Evolutionary conservation across 2,888 invertebrate genomes (phyloP), one percentile per base, ranked within the genome.

Genomic region (Hypsopygia costalis): DNA sequence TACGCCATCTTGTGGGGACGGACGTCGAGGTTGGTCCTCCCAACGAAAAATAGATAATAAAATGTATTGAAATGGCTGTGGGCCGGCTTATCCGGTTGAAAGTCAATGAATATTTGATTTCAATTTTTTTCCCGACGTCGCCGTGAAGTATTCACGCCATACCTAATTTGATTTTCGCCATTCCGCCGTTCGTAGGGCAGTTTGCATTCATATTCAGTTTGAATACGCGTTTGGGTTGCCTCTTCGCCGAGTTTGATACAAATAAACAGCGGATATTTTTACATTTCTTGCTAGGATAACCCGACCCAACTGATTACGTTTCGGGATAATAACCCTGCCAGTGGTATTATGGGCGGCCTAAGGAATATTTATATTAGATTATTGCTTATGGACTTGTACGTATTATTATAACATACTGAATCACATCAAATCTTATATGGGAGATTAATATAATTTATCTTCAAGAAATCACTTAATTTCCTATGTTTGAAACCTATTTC

Each of bases 81-180:
- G 86, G 75, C 81, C 82, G 83, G 85, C 86, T 87, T 88, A 88
- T 88, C 88, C 87, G 82, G 86, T 87, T 83, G 77, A 85, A 75
- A 88, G 82, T 86, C 88, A 82, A 88, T 88, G 88, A 88, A 88
- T 88, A 88, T 87, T 88, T 88, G 88, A 88, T 88, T 88, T 88
- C 88, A 88, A 88, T 88, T 88, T 88, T 86, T 87, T 86, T 80
- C 70, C 75, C 83, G 74, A 74, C 86, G 82, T 83, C 81, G 73
- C 86, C 83, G 87, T 88, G 88, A 88, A 88, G 88, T 86, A 88
- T 87, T 87, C 83, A 79, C 85, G 83, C 87, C 76, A 83, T 87
- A 87, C 88, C 88, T 88, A 88, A 88, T 88, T 88, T 88, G 88
- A 87, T 88, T 88, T 86, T 85, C 81, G 81, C 88, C 85, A 83